Percentiles rank a stretch among this genome's conserved stretches.
Conservation (phyloP, 2,888 invertebrate genomes). For the Harpalus rufipes region DNA sequence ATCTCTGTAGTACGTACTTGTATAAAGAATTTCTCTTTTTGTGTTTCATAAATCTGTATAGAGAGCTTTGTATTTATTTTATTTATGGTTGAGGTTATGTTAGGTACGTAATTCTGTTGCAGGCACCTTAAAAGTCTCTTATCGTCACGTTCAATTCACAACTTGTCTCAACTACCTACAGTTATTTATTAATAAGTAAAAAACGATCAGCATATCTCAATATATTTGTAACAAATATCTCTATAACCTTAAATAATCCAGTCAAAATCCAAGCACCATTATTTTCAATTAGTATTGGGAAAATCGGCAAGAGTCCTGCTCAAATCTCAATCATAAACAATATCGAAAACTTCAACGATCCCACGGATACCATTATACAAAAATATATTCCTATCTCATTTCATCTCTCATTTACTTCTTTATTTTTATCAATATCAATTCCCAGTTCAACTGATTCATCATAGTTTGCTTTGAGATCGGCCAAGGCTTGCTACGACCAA, state of each 20-base stretch:
- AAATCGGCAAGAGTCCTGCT: slow-evolving; percentile 64
- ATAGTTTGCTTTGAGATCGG: slow-evolving; percentile 58
- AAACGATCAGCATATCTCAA: slow-evolving; percentile 59
- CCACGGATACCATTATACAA: slow-evolving; percentile 57
- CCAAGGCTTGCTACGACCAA: slow-evolving; percentile 47
- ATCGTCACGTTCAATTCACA: slow-evolving; percentile 26
- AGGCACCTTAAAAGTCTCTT: slow-evolving; percentile 64
- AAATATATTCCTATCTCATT: slow-evolving; percentile 56
- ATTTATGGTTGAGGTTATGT: slow-evolving; percentile 44
- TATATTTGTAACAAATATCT: slow-evolving; percentile 60
- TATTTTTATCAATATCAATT: slow-evolving; percentile 10
- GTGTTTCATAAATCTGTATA: slow-evolving; percentile 49
- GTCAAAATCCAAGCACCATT: slow-evolving; percentile 67
- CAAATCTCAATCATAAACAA: slow-evolving; percentile 61
- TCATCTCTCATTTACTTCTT: not conserved
- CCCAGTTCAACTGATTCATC: slow-evolving; percentile 20
- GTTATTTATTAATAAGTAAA: slow-evolving; percentile 58
- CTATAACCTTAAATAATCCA: slow-evolving; percentile 66
- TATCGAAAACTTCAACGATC: slow-evolving; percentile 65
- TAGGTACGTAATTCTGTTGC: slow-evolving; percentile 61
- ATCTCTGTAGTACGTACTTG: slow-evolving; percentile 41
- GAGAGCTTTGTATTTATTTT: slow-evolving; percentile 57
- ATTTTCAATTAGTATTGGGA: slow-evolving; percentile 63
- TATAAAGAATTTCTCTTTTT: slow-evolving; percentile 26
- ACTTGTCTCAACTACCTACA: slow-evolving; percentile 48